phyloP scores from a whole-genome alignment of 2,113 vertebrate genomes.

The Psammodynastes pulverulentus region DNA sequence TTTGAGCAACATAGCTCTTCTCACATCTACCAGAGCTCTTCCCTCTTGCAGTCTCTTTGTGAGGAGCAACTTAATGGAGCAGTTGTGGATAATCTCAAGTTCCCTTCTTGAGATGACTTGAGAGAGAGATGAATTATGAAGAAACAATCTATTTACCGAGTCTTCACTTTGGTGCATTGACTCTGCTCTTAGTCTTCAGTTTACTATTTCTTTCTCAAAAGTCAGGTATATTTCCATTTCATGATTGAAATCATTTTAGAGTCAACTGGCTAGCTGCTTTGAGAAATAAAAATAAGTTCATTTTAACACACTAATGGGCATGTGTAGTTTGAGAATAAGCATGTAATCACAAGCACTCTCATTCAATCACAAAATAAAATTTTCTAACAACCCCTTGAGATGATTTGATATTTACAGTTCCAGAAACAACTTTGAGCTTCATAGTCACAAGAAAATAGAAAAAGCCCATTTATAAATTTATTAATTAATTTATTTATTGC shows the following conservation, averaged over 20 bases:
- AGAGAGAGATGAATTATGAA: not conserved
- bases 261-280: not conserved
- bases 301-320: not conserved
- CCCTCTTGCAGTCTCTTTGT: not conserved
- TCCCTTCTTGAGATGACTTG: not conserved
- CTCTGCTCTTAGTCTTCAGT: not conserved
- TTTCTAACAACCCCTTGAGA: not conserved
- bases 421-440: not conserved
- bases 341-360: not conserved
- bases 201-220: not conserved
- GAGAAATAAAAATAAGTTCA: not conserved
- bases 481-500: not conserved
- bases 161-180: not conserved
- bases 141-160: not conserved
- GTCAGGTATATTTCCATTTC: not conserved
- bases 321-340: not conserved
- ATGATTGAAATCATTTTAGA: not conserved
- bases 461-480: not conserved
- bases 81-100: not conserved
- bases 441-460: not conserved
- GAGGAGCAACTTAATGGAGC: not conserved
- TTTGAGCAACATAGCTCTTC: not conserved
- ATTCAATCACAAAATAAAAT: not conserved
- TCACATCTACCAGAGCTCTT: not conserved
- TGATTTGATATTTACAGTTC: not conserved